Conservation (phyloP, 53 echinoderm and acorn worm genomes). For the Actinopyga echinites region DNA sequence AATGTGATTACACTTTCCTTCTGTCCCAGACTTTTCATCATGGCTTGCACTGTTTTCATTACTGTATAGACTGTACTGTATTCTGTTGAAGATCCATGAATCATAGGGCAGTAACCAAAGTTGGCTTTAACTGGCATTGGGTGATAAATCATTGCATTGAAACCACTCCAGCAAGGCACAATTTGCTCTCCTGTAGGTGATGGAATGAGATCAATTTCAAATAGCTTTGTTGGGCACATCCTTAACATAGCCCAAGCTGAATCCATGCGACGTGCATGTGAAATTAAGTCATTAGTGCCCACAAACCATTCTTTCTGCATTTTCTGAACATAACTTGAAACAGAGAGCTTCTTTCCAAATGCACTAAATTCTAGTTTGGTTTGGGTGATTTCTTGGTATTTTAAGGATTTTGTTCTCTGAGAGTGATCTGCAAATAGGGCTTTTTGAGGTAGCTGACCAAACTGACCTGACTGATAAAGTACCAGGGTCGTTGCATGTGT, state of each 20-base stretch:
- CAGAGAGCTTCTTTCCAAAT: conserved; percentile 13
- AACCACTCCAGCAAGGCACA: conserved; percentile 34
- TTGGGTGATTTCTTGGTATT: not conserved
- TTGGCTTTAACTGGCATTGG: conserved; percentile 14
- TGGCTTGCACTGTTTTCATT: conserved; percentile 40
- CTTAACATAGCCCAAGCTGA: conserved; percentile 15
- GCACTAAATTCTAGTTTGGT: conserved; percentile 1
- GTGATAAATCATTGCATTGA: not conserved
- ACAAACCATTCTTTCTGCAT: conserved; percentile 36
- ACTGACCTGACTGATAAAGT: conserved; percentile 2
- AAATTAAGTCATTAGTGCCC: not conserved
- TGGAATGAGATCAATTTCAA: not conserved
- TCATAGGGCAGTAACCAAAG: conserved; percentile 46
- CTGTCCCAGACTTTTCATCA: conserved; percentile 44
- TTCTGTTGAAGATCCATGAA: conserved; percentile 37
- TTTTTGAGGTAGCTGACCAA: not conserved
- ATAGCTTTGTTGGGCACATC: conserved; percentile 30
- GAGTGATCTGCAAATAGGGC: conserved; percentile 15
- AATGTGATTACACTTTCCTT: conserved; percentile 6
- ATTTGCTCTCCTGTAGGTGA: too few species aligned
- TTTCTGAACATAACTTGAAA: not conserved
- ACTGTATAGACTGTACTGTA: conserved; percentile 38
- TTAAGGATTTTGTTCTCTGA: conserved; percentile 8
- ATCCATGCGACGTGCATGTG: too few species aligned
- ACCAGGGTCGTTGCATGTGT: conserved; percentile 40